Conservation (phyloP, 2,888 invertebrate species). For the Oxyteleia sp. region DNA sequence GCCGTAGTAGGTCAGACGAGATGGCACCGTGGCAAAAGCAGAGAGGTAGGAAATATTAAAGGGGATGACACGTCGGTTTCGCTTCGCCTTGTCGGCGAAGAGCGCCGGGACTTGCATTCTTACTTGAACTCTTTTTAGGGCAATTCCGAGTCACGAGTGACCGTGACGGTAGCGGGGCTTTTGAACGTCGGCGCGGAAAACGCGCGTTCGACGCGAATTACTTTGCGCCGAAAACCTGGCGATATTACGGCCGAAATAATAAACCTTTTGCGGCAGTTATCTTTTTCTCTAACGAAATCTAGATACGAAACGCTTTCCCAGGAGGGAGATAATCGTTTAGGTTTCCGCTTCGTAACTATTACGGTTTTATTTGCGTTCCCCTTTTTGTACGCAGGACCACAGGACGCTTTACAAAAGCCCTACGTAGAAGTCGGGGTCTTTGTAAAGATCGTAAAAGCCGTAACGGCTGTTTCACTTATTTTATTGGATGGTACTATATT, state of each 20-base stretch:
- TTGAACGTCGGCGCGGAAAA: constrained; percentile 46
- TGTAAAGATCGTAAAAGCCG: constrained; percentile 65
- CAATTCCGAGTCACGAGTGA: constrained; percentile 57
- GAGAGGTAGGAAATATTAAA: constrained; percentile 76
- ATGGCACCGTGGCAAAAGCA: constrained; percentile 71
- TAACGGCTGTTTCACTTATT: constrained; percentile 70
- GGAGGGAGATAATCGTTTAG: constrained; percentile 69
- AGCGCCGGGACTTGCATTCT: constrained; percentile 51
- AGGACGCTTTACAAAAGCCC: constrained; percentile 56
- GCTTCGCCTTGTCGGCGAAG: constrained; percentile 55
- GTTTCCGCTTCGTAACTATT: constrained; percentile 68
- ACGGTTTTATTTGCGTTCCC: constrained; percentile 65
- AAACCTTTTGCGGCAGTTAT: constrained; percentile 55
- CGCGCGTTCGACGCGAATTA: constrained; percentile 49
- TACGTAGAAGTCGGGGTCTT: constrained; percentile 46
- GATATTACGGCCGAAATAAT: constrained; percentile 43
- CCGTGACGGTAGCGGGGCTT: constrained; percentile 36
- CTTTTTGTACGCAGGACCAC: constrained; percentile 59
- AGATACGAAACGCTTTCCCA: constrained; percentile 55
- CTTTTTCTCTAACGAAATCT: constrained; percentile 63
- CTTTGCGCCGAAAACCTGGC: constrained; percentile 12
- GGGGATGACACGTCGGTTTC: constrained; percentile 72
- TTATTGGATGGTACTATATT: constrained; percentile 57
- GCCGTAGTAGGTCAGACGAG: constrained; percentile 74
- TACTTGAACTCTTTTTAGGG: constrained; percentile 65